Evolutionary conservation across 2,113 vertebrate genomes (phyloP), one percentile per base, ranked within the genome.

Genomic region (Columba livia): DNA sequence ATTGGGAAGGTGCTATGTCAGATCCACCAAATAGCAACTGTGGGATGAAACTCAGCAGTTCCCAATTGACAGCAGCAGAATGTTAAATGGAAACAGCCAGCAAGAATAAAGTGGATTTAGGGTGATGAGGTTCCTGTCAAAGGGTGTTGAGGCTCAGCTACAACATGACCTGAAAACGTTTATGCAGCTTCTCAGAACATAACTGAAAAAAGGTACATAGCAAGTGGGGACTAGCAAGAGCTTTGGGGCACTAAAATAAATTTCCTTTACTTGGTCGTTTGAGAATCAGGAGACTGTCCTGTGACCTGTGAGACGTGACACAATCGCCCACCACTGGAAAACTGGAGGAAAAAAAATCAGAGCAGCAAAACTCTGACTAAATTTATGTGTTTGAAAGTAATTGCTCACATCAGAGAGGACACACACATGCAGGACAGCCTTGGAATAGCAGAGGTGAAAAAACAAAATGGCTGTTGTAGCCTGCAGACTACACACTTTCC

Each of bases 271-370:
- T 91, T 81, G 36, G 78, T 87, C 93, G 94, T 87, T 48, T 96
- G 95, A 93, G 75, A 90, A 93, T 93, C 96, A 8, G 20, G 71
- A 95, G 90, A 86, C 5, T 53, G 42, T 90, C 85, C 81, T 93
- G 56, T 95, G 93, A 96, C 88, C 92, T 62, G 36, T 44, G 47
- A 92, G 64, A n/a, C 23, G 13, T 65, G 51, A 77, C 36, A 82
- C 44, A 67, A 11, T 60, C 44, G 62, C 20, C 67, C 60, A 58
- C 65, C 82, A 44, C 69, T 47, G 79, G 83, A 84, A 96, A 94
- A 3, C 51, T 84, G 25, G 15, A 66, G 42, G 51, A 65, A 75
- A 54, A 74, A 40, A 17, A 73, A 36, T 69, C 57, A 84, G 25
- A 88, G 50, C 44, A 80, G 71, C 21, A 67, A 71, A 95, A 85